Base-by-base conservation (phyloP, 2,888 invertebrate species). In the Pycnomerus fuliginosus region DNA sequence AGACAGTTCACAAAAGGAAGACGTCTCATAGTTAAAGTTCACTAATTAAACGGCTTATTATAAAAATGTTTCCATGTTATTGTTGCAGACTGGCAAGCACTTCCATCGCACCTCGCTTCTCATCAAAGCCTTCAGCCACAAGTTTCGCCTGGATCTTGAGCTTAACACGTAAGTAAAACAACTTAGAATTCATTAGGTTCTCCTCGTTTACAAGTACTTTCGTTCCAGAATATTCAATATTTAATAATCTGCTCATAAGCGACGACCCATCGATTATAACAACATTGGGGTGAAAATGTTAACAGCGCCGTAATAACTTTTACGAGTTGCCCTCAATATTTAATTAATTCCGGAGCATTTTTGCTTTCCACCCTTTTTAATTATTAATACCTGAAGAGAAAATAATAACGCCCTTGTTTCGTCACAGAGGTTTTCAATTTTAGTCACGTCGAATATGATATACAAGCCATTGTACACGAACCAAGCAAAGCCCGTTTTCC, bases 91-190 rank as follows among this genome's bases (percentile, higher is more conserved):
- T 65, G 89, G 89, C 68, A 92, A 92, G 79, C 93, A 94, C 76
- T 91, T 87, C 77, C 92, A 93, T 75, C 85, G 90, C 73, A 94
- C 93, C 68, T 92, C 92, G 72, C 85, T 93, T 74, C 86, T 93
- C 79, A 93, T 94, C 80, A 93, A 93, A 80, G 93, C 93, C 75
- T 93, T 94, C 80, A 92, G 89, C 79, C 91, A 94, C 78, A 93
- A 90, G 81, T 93, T 94, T 80, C 87, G 92, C 72, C 82, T 94
- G 78, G 92, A 93, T 78, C 82, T 94, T 76, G 92, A 93, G 83
- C 87, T 94, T 79, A 94, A 94, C 78, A 89, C 92, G 90, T 93
- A 79, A 90, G 91, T 88, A 78, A 60, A 53, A 44, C 36, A 44
- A 38, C 25, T 38, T 28, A 16, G 34, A 44, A 33, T 44, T 44